Percentiles rank a stretch among this genome's conserved stretches.
phyloP scores from a whole-genome alignment of 1,140 invertebrate genomes.

The Drosophila fuyamai region DNA sequence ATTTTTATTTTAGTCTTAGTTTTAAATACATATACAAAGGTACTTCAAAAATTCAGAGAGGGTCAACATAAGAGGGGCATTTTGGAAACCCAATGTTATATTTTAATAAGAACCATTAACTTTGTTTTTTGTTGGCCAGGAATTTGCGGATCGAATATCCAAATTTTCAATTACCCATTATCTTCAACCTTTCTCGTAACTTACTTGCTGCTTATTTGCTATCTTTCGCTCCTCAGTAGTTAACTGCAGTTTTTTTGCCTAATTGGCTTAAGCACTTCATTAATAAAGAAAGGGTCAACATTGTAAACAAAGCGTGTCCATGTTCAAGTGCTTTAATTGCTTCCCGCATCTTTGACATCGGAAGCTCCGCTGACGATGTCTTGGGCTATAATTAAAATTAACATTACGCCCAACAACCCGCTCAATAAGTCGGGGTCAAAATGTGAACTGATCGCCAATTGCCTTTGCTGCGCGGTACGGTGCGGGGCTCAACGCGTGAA shows the following conservation, averaged over 20 bases:
- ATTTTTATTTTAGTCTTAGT: too few relatives aligned
- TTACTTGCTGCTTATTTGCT: too few relatives aligned
- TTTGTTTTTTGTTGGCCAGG: too few relatives aligned
- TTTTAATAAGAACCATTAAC: too few relatives aligned
- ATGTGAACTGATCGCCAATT: constrained; percentile 75
- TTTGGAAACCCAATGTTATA: too few relatives aligned
- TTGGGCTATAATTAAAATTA: constrained; percentile 70
- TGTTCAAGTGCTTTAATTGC: constrained; percentile 69
- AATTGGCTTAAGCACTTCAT: constrained; percentile 61
- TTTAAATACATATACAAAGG: too few relatives aligned
- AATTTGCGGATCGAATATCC: background rate
- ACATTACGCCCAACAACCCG: constrained; percentile 66
- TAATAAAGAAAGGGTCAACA: constrained; percentile 52
- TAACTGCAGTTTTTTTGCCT: constrained; percentile 15
- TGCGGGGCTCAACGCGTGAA: constrained; percentile 17
- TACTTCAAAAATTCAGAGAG: too few relatives aligned
- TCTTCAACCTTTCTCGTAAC: background rate
- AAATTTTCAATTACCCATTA: too few relatives aligned
- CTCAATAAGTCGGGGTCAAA: constrained; percentile 73
- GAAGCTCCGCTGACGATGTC: constrained; percentile 42
- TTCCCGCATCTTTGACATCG: constrained; percentile 79
- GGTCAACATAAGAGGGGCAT: too few relatives aligned
- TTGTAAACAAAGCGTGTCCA: constrained; percentile 58
- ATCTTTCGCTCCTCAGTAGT: background rate
- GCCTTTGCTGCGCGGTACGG: constrained; percentile 17